phyloP scores from a whole-genome alignment of 2,113 vertebrate species.

The Gallinago jamesoni region DNA sequence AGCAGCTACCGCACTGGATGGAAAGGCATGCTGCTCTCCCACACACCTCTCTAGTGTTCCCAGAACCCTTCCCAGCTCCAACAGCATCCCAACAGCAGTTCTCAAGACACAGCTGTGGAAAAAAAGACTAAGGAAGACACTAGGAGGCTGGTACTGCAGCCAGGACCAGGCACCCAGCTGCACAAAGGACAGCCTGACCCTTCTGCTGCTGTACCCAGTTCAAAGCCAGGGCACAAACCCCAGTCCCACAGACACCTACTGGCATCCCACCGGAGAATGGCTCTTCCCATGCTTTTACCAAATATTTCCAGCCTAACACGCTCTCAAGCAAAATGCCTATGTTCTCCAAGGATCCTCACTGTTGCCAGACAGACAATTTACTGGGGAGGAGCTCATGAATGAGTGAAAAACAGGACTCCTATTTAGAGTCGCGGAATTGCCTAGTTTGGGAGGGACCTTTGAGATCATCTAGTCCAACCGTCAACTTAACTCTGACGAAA shows the following conservation, averaged over 20 bases:
- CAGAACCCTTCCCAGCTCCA: neutral
- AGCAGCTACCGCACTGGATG: fast-evolving
- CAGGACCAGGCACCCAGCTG: neutral
- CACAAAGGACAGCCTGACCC: neutral
- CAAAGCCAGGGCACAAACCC: neutral
- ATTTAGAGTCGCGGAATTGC: neutral
- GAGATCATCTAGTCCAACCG: no score
- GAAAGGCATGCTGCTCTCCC: neutral
- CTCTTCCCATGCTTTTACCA: neutral
- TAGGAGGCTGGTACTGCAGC: neutral
- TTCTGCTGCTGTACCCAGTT: neutral
- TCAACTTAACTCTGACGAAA: no score
- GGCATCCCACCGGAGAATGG: neutral
- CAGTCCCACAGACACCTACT: neutral
- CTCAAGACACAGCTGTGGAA: neutral
- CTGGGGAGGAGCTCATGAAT: fast-evolving
- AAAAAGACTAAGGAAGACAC: neutral
- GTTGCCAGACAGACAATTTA: neutral
- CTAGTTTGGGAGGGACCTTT: no score
- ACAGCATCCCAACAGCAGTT: neutral
- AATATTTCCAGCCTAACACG: neutral
- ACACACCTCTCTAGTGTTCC: neutral
- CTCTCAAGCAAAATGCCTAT: neutral
- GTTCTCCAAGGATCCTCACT: neutral
- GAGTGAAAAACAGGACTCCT: neutral